These are phyloP conservation scores for Argyresthia albistria DNA, from an alignment of 2,888 invertebrate species.

Conservation along the genomic window DNA sequence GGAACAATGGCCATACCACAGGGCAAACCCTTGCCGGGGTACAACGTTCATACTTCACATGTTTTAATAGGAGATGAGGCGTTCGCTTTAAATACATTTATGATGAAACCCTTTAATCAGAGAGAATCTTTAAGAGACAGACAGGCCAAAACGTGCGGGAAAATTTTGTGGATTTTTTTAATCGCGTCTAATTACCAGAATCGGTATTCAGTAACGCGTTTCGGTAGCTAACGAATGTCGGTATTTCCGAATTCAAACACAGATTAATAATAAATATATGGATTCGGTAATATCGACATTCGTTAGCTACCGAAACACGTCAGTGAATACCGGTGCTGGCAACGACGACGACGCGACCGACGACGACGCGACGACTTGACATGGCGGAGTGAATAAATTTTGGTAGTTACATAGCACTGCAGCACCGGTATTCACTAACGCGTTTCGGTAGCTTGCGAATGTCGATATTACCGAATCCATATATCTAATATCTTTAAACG, in stretches of 20 bases:
- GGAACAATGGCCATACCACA: not conserved
- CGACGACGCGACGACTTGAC: no score
- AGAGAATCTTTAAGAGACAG: not conserved
- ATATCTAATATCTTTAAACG: no score
- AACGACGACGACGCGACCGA: no score
- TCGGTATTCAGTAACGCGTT: not conserved
- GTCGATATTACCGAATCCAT: no score
- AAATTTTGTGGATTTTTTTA: not conserved
- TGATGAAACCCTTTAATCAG: constrained; percentile 8
- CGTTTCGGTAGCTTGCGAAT: no score
- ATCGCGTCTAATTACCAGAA: not conserved
- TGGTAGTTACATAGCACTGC: no score
- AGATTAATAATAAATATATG: not conserved
- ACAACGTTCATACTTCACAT: constrained; percentile 6
- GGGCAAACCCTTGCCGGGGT: constrained; percentile 7
- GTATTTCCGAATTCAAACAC: not conserved
- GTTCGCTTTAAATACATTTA: constrained; percentile 10
- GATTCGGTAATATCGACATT: not conserved
- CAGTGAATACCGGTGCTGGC: no score
- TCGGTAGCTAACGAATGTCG: not conserved
- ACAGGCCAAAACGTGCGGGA: not conserved
- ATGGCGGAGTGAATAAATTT: no score
- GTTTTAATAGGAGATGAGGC: constrained; percentile 13
- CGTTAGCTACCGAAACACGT: no score
- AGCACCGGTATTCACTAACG: no score